Percentiles rank a stretch among this genome's conserved stretches.
These are phyloP conservation scores for Kryptolebias marmoratus DNA, from an alignment of 2,113 vertebrate genomes.

Conservation along the genomic window DNA sequence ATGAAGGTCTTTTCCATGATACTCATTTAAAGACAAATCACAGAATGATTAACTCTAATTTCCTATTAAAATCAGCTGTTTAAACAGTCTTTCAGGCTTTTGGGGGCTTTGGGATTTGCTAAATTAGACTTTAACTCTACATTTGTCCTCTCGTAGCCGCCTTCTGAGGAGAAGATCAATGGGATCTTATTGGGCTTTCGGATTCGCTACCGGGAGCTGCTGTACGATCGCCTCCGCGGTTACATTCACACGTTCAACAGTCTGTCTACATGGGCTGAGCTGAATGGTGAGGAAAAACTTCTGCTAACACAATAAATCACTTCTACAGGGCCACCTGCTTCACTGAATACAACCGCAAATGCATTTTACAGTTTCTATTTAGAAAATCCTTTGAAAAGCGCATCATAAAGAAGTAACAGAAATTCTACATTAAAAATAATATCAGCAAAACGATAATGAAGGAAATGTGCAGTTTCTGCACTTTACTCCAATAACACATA, in stretches of 20 bases:
- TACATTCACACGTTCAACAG: constrained; percentile 81
- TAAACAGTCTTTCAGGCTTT: too few relatives aligned
- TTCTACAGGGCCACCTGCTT: background rate
- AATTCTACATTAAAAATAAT: background rate
- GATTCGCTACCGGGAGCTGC: constrained; percentile 91
- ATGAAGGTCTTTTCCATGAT: background rate
- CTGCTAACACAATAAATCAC: background rate
- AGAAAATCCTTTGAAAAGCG: background rate
- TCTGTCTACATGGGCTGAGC: constrained; percentile 86
- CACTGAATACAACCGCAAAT: background rate
- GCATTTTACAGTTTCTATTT: background rate
- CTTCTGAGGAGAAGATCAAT: constrained; percentile 92
- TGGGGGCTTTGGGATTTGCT: background rate
- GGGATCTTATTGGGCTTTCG: constrained; percentile 94
- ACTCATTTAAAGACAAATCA: constrained; percentile 15
- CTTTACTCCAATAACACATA: constrained; percentile 26
- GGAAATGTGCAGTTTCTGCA: background rate
- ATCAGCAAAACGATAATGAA: background rate
- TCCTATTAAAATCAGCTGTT: constrained; percentile 3
- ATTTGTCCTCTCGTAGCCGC: constrained; percentile 77
- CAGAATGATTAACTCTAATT: background rate
- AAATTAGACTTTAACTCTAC: background rate
- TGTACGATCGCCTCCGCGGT: constrained; percentile 84
- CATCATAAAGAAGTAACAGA: background rate
- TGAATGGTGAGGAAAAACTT: constrained; percentile 85